Evolutionary conservation across 2,888 invertebrate genomes (phyloP).

Genomic region (Troides helena): DNA sequence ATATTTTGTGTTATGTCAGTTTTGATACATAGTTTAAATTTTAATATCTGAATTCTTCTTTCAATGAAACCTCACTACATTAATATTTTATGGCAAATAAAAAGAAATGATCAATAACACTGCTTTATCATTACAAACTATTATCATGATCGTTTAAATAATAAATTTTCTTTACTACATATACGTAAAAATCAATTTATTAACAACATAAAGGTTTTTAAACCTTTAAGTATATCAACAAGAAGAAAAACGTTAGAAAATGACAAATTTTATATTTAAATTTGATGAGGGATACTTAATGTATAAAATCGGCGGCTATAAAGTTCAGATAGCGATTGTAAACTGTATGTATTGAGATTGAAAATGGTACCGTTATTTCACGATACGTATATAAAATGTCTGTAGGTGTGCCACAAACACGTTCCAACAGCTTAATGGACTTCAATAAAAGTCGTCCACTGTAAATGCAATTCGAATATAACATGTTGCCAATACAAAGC

Average conservation of each 20-base stretch:
- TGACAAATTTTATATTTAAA: too few species aligned
- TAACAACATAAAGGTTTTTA: not conserved
- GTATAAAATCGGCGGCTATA: not conserved
- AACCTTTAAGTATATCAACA: not conserved
- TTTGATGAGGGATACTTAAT: not conserved
- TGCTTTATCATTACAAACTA: too few species aligned
- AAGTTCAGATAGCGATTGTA: not conserved
- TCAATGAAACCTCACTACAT: too few species aligned
- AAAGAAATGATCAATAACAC: too few species aligned
- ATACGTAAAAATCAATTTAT: too few species aligned
- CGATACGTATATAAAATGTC: slow-evolving; percentile 24
- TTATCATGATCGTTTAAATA: too few species aligned
- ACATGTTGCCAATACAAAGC: slow-evolving; percentile 9
- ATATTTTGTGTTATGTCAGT: too few species aligned
- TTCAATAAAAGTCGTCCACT: slow-evolving; percentile 24
- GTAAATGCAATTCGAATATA: slow-evolving; percentile 25
- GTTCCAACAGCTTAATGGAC: slow-evolving; percentile 28
- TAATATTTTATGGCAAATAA: too few species aligned
- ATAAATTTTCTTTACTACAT: too few species aligned
- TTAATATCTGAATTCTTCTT: too few species aligned
- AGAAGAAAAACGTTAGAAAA: not conserved
- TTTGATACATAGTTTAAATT: too few species aligned
- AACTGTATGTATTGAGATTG: not conserved
- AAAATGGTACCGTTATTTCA: slow-evolving; percentile 25
- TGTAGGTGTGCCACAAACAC: slow-evolving; percentile 27